Base-by-base conservation (phyloP, 92 coral and sea anemone genomes). In the Palythoa grandiflora region DNA sequence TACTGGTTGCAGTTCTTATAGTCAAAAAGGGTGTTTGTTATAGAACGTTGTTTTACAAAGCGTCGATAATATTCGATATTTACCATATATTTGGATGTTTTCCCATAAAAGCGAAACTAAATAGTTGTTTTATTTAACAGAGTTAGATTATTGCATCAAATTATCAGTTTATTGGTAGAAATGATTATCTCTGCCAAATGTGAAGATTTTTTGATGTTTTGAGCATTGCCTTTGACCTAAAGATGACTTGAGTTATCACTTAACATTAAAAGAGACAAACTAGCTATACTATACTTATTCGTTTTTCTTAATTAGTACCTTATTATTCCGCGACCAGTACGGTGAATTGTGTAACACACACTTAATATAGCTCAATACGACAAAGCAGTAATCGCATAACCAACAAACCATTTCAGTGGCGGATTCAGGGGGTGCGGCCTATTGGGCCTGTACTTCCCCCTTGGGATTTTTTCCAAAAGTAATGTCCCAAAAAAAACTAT, bases 131-230 rank as follows among this genome's bases (percentile, higher is more conserved):
- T 73, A 44, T 73, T 73, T 2, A 73, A 73, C 78, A 73, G 72
- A 28, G 28, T 39, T 73, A 44, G 78, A 1, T 9, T 21, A 44
- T 39, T 73, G 54, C 78, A 40, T 74, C 10, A 74, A 44, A 40
- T 36, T 73, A 73, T 73, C 55, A 73, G 78, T 73, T 39, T 73
- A 73, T 73, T 73, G 78, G 78, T 11, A 73, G 78, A 73, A 39
- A 28, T 73, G 54, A 38, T 15, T 17, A 75, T 75, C 36, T 48
- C 15, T 75, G 60, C 59, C 79, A 75, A 75, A 17, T 75, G 79
- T 75, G 79, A 37, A 17, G 79, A 1, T 75, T 48, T 75, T 53
- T 7, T 6, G 48, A 77, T 53, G 66, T 12, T 77, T 44, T 28
- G 53, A 36, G 72, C 72, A 66, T 19, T 19, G 38, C 72, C 38